phyloP scores from a whole-genome alignment of 2,113 vertebrate genomes.

The Thymallus thymallus region DNA sequence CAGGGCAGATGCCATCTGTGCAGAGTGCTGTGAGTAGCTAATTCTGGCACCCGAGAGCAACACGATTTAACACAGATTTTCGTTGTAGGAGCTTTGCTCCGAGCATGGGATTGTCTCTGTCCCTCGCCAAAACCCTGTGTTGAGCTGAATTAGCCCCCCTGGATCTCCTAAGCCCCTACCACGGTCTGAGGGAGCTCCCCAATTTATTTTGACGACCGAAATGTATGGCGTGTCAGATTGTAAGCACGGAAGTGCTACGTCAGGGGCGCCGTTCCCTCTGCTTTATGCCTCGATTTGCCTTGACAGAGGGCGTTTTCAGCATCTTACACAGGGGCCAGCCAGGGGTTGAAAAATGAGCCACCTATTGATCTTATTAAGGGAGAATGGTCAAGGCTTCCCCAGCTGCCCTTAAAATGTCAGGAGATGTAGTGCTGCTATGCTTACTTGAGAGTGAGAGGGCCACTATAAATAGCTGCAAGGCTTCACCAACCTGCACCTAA shows the following conservation, averaged over 20 bases:
- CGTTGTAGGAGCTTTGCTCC: conserved; percentile 48
- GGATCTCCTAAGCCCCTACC: conserved; percentile 49
- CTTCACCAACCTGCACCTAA: conserved; percentile 29
- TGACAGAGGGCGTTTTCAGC: conserved; percentile 49
- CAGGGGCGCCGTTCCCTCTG: conserved; percentile 52
- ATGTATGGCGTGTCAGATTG: conserved; percentile 66
- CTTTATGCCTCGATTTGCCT: conserved; percentile 55
- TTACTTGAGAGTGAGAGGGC: conserved; percentile 58
- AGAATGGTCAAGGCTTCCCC: conserved; percentile 28
- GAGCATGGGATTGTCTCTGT: conserved; percentile 43
- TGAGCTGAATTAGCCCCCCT: conserved; percentile 43
- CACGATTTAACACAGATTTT: conserved; percentile 67
- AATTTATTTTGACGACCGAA: conserved; percentile 56
- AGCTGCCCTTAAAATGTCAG: conserved; percentile 26
- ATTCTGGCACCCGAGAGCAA: conserved; percentile 70
- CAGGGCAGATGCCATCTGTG: conserved; percentile 72
- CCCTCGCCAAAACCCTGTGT: conserved; percentile 28
- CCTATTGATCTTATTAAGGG: conserved; percentile 51
- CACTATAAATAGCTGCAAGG: conserved; percentile 64
- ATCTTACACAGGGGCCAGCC: conserved; percentile 44
- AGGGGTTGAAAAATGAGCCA: conserved; percentile 44
- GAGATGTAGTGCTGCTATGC: conserved; percentile 28
- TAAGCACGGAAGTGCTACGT: conserved; percentile 60
- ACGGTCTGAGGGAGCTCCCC: conserved; percentile 38
- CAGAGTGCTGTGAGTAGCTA: conserved; percentile 62